Conservation (phyloP, 2,888 invertebrate species). For the Drosophila merina region DNA sequence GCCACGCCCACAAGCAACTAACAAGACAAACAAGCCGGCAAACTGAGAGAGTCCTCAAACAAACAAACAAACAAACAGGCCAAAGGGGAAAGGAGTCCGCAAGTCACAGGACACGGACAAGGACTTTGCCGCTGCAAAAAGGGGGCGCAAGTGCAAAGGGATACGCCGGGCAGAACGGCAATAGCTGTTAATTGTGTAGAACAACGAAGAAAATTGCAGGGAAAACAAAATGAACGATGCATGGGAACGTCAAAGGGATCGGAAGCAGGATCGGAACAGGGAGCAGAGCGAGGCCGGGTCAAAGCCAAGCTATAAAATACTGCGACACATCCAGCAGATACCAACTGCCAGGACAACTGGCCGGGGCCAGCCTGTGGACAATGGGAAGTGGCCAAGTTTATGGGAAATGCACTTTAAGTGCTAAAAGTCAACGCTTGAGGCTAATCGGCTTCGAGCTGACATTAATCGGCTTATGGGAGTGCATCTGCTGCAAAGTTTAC, state of each 20-base stretch:
- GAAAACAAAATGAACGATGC: conserved; percentile 73
- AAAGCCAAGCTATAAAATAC: conserved; percentile 68
- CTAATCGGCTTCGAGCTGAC: conserved; percentile 63
- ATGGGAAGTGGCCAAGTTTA: conserved; percentile 3
- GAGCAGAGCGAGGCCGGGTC: conserved; percentile 42
- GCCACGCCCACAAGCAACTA: conserved; percentile 51
- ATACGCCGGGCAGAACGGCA: conserved; percentile 22
- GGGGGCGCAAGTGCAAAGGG: not conserved
- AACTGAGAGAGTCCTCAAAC: conserved; percentile 23
- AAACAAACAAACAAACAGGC: conserved; percentile 41
- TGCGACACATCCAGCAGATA: conserved; percentile 58
- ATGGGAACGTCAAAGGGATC: conserved; percentile 58
- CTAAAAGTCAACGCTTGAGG: conserved; percentile 60
- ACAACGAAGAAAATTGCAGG: conserved; percentile 73
- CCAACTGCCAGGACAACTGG: conserved; percentile 11
- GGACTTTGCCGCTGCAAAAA: not conserved
- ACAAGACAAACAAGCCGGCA: conserved; percentile 42
- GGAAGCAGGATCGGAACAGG: conserved; percentile 25
- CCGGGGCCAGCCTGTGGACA: not conserved
- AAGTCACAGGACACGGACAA: conserved; percentile 3
- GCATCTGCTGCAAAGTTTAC: conserved; percentile 11
- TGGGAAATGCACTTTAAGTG: conserved; percentile 65
- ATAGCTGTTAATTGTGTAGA: conserved; percentile 77
- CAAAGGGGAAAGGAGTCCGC: conserved; percentile 18
- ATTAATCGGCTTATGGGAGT: conserved; percentile 62